A percentile compares a stretch with the other conserved stretches of the same genome.
phyloP scores from a whole-genome alignment of 1,140 invertebrate species.

The Atta colombica region DNA sequence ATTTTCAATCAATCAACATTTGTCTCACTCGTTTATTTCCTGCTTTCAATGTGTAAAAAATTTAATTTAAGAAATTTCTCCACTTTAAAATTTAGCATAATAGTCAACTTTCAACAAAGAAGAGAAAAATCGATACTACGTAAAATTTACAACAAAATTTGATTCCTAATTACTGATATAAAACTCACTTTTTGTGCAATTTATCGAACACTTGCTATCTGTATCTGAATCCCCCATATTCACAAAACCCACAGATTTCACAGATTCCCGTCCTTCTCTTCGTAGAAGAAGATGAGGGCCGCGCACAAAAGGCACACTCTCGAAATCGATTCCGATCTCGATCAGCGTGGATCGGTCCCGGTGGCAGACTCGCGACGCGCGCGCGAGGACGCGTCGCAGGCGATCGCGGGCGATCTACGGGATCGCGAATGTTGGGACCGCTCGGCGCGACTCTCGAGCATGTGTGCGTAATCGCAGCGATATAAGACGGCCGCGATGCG shows the following conservation, averaged over 20 bases:
- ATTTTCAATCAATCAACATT: not conserved
- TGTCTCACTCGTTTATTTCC: not conserved
- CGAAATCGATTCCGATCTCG: conserved; percentile 15
- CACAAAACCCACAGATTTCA: not conserved
- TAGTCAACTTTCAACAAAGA: not conserved
- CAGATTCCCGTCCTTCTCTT: conserved; percentile 1
- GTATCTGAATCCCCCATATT: not conserved
- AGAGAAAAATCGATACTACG: not conserved
- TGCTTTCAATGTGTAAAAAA: too few relatives aligned
- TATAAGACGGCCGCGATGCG: conserved; percentile 67
- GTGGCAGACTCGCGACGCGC: conserved; percentile 24
- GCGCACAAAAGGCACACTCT: conserved; percentile 38
- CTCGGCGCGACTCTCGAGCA: conserved; percentile 68
- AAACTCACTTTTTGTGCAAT: not conserved
- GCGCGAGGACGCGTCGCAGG: conserved; percentile 57
- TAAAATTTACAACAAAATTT: not conserved
- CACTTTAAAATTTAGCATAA: not conserved
- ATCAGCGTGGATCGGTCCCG: conserved; percentile 44
- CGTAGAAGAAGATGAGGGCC: not conserved
- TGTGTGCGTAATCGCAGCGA: conserved; percentile 71
- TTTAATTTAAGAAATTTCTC: not conserved
- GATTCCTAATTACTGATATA: not conserved
- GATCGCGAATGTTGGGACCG: conserved; percentile 67
- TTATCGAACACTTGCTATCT: not conserved
- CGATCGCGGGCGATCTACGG: conserved; percentile 68